Conservation (phyloP, 2,113 vertebrate genomes). For the Phaethon lepturus region DNA sequence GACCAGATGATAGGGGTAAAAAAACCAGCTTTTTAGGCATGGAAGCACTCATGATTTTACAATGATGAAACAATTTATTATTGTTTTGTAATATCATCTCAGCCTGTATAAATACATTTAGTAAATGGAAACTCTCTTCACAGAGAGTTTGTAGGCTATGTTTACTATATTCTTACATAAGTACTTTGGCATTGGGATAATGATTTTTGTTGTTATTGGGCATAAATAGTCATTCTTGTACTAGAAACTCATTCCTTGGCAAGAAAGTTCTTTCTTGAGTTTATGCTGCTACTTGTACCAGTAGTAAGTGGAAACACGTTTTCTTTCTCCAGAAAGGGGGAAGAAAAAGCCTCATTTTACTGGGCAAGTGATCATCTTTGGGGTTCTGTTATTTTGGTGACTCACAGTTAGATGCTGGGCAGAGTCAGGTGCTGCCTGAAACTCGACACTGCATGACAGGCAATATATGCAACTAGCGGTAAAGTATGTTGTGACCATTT, state of each 20-base stretch:
- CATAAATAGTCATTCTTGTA: background rate
- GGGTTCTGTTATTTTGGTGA: background rate
- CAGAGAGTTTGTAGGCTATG: background rate
- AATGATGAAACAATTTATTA: background rate
- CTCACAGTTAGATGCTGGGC: background rate
- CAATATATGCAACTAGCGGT: background rate
- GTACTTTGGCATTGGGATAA: background rate
- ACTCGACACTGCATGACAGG: background rate
- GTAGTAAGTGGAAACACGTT: background rate
- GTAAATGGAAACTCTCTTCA: background rate
- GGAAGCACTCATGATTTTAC: background rate
- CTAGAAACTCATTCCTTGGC: background rate
- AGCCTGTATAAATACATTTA: background rate
- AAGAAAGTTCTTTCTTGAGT: background rate
- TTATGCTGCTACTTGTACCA: background rate
- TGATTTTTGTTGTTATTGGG: background rate
- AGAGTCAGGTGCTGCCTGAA: background rate
- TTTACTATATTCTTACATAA: background rate
- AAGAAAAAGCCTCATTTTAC: background rate
- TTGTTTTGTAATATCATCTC: background rate
- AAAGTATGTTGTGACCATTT: background rate
- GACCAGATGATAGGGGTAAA: background rate
- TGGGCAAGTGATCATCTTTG: background rate
- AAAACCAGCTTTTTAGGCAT: background rate
- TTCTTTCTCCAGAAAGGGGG: background rate